Evolutionary conservation across 2,888 invertebrate species (phyloP).

Genomic region (Brachypalpus laphriformis): DNA sequence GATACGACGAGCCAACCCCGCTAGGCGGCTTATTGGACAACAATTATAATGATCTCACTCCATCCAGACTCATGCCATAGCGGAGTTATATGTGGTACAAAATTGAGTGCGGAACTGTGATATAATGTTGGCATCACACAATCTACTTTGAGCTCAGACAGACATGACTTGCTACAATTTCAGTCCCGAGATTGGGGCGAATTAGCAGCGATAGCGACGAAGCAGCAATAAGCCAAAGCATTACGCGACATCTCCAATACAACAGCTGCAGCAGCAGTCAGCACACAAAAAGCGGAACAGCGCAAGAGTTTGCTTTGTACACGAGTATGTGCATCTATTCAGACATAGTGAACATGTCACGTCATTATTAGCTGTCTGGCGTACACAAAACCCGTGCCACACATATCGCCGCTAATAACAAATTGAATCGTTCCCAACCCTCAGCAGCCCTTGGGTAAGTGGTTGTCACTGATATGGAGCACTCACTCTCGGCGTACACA

Average conservation of each 20-base stretch:
- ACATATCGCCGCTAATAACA: slow-evolving; percentile 69
- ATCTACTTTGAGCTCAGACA: slow-evolving; percentile 61
- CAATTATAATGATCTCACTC: background rate
- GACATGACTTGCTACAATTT: slow-evolving; percentile 71
- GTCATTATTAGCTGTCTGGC: slow-evolving; percentile 73
- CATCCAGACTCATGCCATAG: background rate
- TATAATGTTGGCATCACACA: slow-evolving; percentile 57
- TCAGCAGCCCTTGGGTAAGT: slow-evolving; percentile 63
- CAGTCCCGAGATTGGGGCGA: slow-evolving; percentile 62
- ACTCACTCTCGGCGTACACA: slow-evolving; percentile 56
- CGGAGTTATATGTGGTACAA: background rate
- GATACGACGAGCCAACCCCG: background rate
- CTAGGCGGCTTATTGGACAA: background rate
- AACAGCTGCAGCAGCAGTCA: slow-evolving; percentile 55
- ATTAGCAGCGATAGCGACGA: slow-evolving; percentile 62
- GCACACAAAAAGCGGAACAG: slow-evolving; percentile 34
- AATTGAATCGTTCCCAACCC: slow-evolving; percentile 71
- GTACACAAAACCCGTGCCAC: slow-evolving; percentile 60
- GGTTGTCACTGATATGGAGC: slow-evolving; percentile 72
- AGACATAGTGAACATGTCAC: slow-evolving; percentile 55
- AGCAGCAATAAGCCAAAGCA: slow-evolving; percentile 69
- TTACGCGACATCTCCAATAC: slow-evolving; percentile 67
- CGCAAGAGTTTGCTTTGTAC: slow-evolving; percentile 24
- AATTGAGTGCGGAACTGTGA: slow-evolving; percentile 27
- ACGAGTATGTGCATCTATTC: slow-evolving; percentile 23